Conservation (phyloP, 2,888 invertebrate genomes). For the Seira musarum region DNA sequence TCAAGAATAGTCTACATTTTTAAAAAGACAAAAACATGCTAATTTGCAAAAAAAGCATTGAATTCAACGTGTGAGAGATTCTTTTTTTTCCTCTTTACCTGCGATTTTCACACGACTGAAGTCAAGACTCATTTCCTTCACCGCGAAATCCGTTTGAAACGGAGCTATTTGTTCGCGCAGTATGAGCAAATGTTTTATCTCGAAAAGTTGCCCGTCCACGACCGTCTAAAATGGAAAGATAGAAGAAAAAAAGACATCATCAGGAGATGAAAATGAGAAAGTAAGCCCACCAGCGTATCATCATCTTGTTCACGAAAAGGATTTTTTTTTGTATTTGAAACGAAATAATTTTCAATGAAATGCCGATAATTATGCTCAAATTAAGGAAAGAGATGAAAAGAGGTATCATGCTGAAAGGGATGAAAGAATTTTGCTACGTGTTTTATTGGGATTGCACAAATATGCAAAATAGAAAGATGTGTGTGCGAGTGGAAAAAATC, state of each 20-base stretch:
- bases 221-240: slow-evolving; percentile 75
- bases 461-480: slow-evolving; percentile 15
- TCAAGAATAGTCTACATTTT: slow-evolving; percentile 17
- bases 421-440: slow-evolving; percentile 17
- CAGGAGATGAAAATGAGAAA: neutral
- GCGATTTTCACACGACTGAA: slow-evolving; percentile 93
- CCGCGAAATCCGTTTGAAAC: slow-evolving; percentile 94
- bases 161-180: slow-evolving; percentile 98
- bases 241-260: slow-evolving; percentile 24
- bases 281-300: slow-evolving; percentile 40
- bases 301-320: neutral
- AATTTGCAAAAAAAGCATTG: slow-evolving; percentile 26
- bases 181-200: slow-evolving; percentile 97
- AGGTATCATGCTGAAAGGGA: slow-evolving; percentile 54
- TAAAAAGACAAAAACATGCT: slow-evolving; percentile 22
- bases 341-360: slow-evolving; percentile 9
- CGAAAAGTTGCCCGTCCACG: slow-evolving; percentile 97
- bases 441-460: slow-evolving; percentile 4
- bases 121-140: slow-evolving; percentile 94
- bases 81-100: slow-evolving; percentile 73
- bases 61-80: slow-evolving; percentile 46
- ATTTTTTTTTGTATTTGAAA: too few relatives aligned
- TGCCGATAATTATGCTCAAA: slow-evolving; percentile 38
- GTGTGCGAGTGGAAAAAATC: neutral
- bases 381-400: slow-evolving; percentile 35